These are phyloP conservation scores for Saccostrea cuccullata DNA, from an alignment of 1,140 invertebrate species.

Conservation along the genomic window DNA sequence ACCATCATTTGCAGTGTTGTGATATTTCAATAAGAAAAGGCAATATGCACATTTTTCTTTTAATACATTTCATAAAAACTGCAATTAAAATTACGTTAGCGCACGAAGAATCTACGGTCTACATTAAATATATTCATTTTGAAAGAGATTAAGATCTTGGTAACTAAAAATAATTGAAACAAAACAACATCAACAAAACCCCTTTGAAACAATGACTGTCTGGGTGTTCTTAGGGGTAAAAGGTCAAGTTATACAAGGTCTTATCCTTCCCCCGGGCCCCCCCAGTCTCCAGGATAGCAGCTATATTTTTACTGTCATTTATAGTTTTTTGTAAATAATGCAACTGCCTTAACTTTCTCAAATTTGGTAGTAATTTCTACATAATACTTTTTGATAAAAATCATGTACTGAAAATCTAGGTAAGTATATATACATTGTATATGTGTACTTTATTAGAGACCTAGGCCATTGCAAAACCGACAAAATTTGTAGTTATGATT, in stretches of 20 bases:
- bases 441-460: no score
- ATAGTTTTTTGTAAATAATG: background rate
- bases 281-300: background rate
- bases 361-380: no score
- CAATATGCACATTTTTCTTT: background rate
- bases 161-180: slow-evolving; percentile 21
- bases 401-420: no score
- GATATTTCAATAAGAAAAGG: background rate
- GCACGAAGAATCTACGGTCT: background rate
- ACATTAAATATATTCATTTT: slow-evolving; percentile 27
- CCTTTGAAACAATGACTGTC: background rate
- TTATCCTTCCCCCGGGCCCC: background rate
- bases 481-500: no score
- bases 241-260: background rate
- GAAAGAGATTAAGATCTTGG: background rate
- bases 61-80: slow-evolving; percentile 20
- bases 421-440: no score
- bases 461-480: no score
- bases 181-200: background rate
- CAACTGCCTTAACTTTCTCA: no score
- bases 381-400: no score
- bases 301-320: background rate
- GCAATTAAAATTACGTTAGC: slow-evolving; percentile 29
- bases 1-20: slow-evolving; percentile 9
- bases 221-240: background rate